Evolutionary conservation across 1,140 invertebrate species (phyloP).

Genomic region (Diprion similis): DNA sequence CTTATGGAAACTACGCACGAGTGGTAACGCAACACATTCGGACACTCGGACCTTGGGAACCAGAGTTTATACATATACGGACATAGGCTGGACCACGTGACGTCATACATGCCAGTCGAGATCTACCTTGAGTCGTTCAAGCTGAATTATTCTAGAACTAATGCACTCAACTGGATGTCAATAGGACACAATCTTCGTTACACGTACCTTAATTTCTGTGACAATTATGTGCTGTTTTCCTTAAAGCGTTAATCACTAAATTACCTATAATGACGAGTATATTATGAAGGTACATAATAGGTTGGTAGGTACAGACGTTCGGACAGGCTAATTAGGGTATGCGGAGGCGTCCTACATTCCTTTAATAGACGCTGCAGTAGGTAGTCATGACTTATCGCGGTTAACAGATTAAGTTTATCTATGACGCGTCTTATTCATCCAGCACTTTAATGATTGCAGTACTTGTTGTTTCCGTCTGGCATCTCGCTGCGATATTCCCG

Average conservation of each 20-base stretch:
- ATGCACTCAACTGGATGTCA: not conserved
- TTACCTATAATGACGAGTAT: too few relatives aligned
- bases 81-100: conserved; percentile 41
- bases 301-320: too few relatives aligned
- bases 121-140: conserved; percentile 25
- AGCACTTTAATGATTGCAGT: too few relatives aligned
- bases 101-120: conserved; percentile 33
- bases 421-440: not conserved
- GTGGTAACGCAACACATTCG: not conserved
- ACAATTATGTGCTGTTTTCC: too few relatives aligned
- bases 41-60: conserved; percentile 40
- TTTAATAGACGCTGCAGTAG: too few relatives aligned
- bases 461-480: too few relatives aligned
- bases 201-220: too few relatives aligned
- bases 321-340: too few relatives aligned
- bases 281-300: too few relatives aligned
- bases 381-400: not conserved
- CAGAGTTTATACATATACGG: conserved; percentile 52
- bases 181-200: not conserved
- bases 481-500: too few relatives aligned
- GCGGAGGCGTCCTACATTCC: too few relatives aligned
- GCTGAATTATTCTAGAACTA: not conserved
- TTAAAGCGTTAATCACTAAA: too few relatives aligned
- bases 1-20: not conserved
- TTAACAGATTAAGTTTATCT: conserved; percentile 4